These are phyloP conservation scores for Branchinecta sandiegonensis DNA, from an alignment of 2,888 invertebrate genomes.

Conservation along the genomic window DNA sequence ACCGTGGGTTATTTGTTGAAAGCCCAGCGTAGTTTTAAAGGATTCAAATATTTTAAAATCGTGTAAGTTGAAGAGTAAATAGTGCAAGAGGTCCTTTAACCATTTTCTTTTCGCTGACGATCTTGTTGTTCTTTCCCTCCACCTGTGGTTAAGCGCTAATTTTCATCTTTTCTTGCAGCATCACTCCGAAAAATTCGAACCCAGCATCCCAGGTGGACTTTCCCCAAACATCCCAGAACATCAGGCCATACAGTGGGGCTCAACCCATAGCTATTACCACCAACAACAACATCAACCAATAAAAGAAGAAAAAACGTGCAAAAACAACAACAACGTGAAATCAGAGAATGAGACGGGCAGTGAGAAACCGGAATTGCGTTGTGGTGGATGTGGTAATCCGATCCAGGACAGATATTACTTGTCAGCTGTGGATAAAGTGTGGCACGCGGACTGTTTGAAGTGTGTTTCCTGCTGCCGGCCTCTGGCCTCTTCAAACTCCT, in stretches of 20 bases:
- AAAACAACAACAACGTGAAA: background rate
- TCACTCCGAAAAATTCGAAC: background rate
- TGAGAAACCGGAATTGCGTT: slow-evolving; percentile 33
- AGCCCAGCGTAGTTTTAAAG: too few species aligned
- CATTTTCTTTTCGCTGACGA: too few species aligned
- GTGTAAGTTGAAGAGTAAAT: too few species aligned
- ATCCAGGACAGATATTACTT: slow-evolving; percentile 83
- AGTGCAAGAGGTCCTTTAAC: too few species aligned
- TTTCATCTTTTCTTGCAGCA: slow-evolving; percentile 7
- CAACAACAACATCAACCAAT: background rate
- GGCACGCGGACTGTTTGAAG: slow-evolving; percentile 81
- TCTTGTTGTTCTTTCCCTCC: too few species aligned
- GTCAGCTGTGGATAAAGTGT: slow-evolving; percentile 75
- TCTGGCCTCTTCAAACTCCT: slow-evolving; percentile 76
- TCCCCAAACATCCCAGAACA: slow-evolving; percentile 1
- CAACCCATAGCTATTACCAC: background rate
- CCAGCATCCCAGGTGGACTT: slow-evolving; percentile 10
- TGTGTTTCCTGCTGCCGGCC: slow-evolving; percentile 80
- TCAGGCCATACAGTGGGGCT: slow-evolving; percentile 2
- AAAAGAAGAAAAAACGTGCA: background rate
- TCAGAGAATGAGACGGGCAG: background rate
- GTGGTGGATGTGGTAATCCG: slow-evolving; percentile 73
- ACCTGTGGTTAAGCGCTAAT: background rate
- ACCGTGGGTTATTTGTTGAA: too few species aligned
- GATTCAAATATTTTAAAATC: too few species aligned